Percentiles rank a stretch among this genome's conserved stretches.
phyloP scores from a whole-genome alignment of 1,140 invertebrate genomes.

The Brachystomella parvula region DNA sequence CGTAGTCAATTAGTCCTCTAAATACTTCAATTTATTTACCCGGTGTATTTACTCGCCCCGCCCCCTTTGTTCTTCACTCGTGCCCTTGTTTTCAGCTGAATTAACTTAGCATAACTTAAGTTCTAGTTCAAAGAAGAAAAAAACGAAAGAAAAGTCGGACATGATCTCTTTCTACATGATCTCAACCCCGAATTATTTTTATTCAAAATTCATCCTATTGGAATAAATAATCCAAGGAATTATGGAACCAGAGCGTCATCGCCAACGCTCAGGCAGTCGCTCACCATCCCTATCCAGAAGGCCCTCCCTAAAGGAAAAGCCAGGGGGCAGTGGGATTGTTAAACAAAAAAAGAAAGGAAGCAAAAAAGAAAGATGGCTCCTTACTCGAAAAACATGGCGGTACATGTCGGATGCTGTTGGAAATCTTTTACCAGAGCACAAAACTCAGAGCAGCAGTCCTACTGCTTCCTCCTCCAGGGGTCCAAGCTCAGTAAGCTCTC shows the following conservation, averaged over 20 bases:
- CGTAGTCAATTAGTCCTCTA: no score
- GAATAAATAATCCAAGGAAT: not conserved
- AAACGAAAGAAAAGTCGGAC: not conserved
- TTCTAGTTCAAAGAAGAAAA: not conserved
- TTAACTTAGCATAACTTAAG: not conserved
- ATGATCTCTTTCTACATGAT: not conserved
- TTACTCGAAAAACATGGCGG: slow-evolving; percentile 78
- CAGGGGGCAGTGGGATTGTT: slow-evolving; percentile 14
- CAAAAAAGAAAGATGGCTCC: slow-evolving; percentile 64
- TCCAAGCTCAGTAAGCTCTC: not conserved
- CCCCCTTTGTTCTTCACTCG: no score
- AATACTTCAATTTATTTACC: no score
- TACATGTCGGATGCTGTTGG: slow-evolving; percentile 84
- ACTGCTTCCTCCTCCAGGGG: not conserved
- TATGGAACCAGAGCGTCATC: not conserved
- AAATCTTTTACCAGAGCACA: slow-evolving; percentile 64
- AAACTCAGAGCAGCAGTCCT: slow-evolving; percentile 40
- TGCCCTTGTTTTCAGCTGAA: not conserved
- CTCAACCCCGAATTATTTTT: not conserved
- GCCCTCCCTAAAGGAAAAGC: slow-evolving; percentile 31
- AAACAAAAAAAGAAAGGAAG: slow-evolving; percentile 26
- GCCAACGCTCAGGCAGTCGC: slow-evolving; percentile 21
- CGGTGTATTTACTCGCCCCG: no score
- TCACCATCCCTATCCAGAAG: slow-evolving; percentile 28
- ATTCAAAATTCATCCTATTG: not conserved